These are phyloP conservation scores for Cydia splendana DNA, from an alignment of 1,140 invertebrate species.

Conservation along the genomic window DNA sequence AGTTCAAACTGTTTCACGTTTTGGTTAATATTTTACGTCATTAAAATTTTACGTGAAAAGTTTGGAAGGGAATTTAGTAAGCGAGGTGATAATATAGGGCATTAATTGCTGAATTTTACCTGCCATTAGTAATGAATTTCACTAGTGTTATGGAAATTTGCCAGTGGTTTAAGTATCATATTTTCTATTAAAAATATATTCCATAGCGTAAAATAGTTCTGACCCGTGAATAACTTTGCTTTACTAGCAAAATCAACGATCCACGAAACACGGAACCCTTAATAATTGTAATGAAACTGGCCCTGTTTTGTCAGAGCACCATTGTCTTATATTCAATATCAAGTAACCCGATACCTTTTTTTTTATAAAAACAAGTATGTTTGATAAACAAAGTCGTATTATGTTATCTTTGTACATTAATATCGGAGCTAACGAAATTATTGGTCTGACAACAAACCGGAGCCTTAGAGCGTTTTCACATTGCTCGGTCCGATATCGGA, in stretches of 20 bases:
- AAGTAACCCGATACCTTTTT: constrained; percentile 27
- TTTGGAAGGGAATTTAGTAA: neutral
- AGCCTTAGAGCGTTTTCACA: neutral
- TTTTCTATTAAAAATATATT: too few species aligned
- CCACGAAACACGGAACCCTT: neutral
- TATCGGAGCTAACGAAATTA: constrained; percentile 1
- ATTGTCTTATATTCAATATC: constrained; percentile 30
- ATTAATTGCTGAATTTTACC: neutral
- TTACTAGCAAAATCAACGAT: neutral
- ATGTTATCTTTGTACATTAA: constrained; percentile 30
- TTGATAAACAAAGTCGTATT: constrained; percentile 29
- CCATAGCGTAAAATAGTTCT: too few species aligned
- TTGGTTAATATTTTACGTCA: neutral
- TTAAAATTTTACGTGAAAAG: neutral
- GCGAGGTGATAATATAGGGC: neutral
- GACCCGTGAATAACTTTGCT: neutral
- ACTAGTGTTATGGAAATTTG: too few species aligned
- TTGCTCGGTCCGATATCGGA: neutral
- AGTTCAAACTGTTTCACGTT: neutral
- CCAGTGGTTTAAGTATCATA: too few species aligned
- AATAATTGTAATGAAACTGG: neutral
- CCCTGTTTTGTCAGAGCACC: neutral
- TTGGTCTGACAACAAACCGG: neutral
- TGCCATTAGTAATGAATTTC: too few species aligned
- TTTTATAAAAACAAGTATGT: constrained; percentile 29